Base-by-base conservation (phyloP, 2,888 invertebrate species). In the Drosophila hawaiiensis region DNA sequence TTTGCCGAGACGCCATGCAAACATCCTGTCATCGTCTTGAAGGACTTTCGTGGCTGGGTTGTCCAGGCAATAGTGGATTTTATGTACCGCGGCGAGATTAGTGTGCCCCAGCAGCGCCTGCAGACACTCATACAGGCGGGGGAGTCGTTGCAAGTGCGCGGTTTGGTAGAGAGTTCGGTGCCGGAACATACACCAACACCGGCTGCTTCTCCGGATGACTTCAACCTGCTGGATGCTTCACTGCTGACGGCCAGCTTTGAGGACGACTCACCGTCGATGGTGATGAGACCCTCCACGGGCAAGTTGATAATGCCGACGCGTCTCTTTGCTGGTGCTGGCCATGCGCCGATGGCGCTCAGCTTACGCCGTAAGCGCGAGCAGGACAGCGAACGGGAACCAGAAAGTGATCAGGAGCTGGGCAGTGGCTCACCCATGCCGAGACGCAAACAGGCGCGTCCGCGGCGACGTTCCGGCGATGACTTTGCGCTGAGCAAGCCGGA, bases 11-110 rank as follows among this genome's bases (percentile, higher is more conserved):
- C 97, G 90, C 98, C 98, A 65, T 98, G 98, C 95, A 97, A 98
- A 93, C 98, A 98, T 93, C 98, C 98, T 50, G 97, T 98, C 84
- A 97, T 98, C 92, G 97, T 98, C 83, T 94, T 98, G 75, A 98
- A 98, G 93, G 98, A 98, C 94, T 97, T 97, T 93, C 95, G 96
- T 90, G 97, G 96, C 82, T 97, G 97, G 96, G 97, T 98, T 91
- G 96, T 98, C 76, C 97, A 97, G 90, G 97, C 97, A 41, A 96
- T 98, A 73, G 96, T 98, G 75, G 97, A 97, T 94, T 98, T 98
- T 92, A 98, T 98, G 97, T 98, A 98, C 94, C 96, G 97, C 83
- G 98, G 98, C 47, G 97, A 98, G 94, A 97, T 98, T 84, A 97
- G 97, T 82, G 97, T 98, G 61, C 96, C 96, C 10, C 97, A 97